Conservation (phyloP, 2,797 vertebrate genomes). For the Danio kyathit region DNA sequence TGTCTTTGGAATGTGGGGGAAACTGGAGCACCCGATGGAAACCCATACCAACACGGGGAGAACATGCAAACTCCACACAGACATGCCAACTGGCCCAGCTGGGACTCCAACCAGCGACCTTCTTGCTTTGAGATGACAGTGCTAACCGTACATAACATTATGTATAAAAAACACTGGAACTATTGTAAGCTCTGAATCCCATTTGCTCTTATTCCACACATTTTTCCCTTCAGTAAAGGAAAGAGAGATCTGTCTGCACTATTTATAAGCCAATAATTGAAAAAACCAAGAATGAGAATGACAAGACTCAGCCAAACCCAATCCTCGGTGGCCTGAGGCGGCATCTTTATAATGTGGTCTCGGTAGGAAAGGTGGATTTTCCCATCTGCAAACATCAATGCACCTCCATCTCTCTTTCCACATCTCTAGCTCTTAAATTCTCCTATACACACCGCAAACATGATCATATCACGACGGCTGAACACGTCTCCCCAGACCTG, state of each 20-base stretch:
- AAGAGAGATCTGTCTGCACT: constrained; percentile 19
- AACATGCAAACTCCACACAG: no score
- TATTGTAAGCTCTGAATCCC: not conserved
- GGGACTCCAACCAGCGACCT: no score
- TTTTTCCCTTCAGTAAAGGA: not conserved
- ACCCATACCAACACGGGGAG: no score
- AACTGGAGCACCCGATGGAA: no score
- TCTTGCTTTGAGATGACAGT: no score
- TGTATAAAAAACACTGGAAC: not conserved
- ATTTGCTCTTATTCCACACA: constrained; percentile 1
- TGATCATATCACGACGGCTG: not conserved
- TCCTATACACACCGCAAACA: not conserved
- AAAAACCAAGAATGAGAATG: constrained; percentile 9
- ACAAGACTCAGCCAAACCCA: constrained; percentile 43
- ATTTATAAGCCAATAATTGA: not conserved
- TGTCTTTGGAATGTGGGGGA: no score
- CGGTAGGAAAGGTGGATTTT: constrained; percentile 63
- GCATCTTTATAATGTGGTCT: constrained; percentile 62
- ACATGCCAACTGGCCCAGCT: no score
- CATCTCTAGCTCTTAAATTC: constrained; percentile 17
- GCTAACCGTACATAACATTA: no score
- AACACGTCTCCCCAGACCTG: constrained; percentile 31
- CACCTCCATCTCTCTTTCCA: constrained; percentile 37
- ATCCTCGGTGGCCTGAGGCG: constrained; percentile 53
- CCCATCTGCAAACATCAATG: constrained; percentile 49